Evolutionary conservation across 2,113 vertebrate species (phyloP).

Genomic region (Anolis carolinensis): DNA sequence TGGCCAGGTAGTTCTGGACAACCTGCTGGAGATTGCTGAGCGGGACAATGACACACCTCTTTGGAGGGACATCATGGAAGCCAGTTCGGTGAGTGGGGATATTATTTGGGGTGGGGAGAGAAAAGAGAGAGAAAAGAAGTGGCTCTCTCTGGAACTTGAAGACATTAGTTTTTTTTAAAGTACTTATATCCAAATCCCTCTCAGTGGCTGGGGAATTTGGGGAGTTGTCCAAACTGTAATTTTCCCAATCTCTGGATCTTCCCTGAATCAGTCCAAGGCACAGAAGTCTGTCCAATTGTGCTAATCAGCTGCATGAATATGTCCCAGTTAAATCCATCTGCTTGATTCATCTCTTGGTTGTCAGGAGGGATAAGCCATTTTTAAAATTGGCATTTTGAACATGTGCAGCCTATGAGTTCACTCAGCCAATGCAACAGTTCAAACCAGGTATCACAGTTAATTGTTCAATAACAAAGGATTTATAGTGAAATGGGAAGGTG

Average conservation of each 20-base stretch:
- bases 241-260: too few species aligned
- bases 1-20: constrained; percentile 93
- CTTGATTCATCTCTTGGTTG: neutral
- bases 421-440: neutral
- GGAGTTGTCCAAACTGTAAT: too few species aligned
- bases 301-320: neutral
- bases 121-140: too few species aligned
- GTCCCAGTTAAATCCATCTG: neutral
- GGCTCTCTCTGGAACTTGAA: too few species aligned
- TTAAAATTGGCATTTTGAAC: neutral
- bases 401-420: neutral
- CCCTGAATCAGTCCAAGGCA: neutral
- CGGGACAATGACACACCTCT: constrained; percentile 87
- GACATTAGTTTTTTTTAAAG: too few species aligned
- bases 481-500: neutral
- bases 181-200: too few species aligned
- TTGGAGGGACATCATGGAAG: constrained; percentile 93
- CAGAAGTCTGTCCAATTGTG: neutral
- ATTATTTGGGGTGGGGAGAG: too few species aligned
- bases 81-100: constrained; percentile 83
- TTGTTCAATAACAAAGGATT: neutral
- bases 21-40: constrained; percentile 93
- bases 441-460: neutral
- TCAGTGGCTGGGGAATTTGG: too few species aligned
- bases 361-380: too few species aligned